Evolutionary conservation across 1,140 invertebrate species (phyloP).

Genomic region (Bombus fervidus): DNA sequence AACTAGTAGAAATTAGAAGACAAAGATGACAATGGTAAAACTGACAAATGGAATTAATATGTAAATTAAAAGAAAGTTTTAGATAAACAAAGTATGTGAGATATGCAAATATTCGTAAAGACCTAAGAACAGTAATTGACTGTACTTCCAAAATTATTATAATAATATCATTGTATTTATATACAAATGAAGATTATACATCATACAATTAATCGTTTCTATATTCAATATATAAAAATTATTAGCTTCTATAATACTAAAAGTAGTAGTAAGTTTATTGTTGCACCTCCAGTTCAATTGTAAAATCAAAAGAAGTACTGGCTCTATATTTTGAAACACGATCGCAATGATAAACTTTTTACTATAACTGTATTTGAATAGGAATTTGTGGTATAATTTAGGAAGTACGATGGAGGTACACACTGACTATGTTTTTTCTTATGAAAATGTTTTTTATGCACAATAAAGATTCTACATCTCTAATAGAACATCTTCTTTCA

Average conservation of each 20-base stretch:
- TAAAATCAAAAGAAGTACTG: slow-evolving; percentile 1
- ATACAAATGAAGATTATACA: slow-evolving; percentile 77
- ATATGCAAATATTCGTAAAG: background rate
- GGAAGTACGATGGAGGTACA: slow-evolving; percentile 76
- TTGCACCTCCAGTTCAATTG: slow-evolving; percentile 27
- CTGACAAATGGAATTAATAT: slow-evolving; percentile 67
- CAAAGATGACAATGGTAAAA: slow-evolving; percentile 54
- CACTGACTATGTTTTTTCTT: slow-evolving; percentile 79
- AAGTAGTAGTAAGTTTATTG: slow-evolving; percentile 65
- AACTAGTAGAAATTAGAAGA: slow-evolving; percentile 73
- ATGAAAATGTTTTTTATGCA: slow-evolving; percentile 74
- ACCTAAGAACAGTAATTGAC: background rate
- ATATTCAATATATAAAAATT: slow-evolving; percentile 77
- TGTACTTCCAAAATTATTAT: slow-evolving; percentile 19
- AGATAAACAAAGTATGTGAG: no score
- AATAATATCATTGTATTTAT: slow-evolving; percentile 61
- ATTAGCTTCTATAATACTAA: slow-evolving; percentile 74
- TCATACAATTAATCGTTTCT: slow-evolving; percentile 65
- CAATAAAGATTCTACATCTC: slow-evolving; percentile 70
- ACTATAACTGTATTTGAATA: background rate
- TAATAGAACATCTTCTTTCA: slow-evolving; percentile 63
- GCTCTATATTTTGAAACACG: background rate
- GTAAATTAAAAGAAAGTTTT: slow-evolving; percentile 58
- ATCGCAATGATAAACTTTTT: background rate
- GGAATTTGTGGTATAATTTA: slow-evolving; percentile 69